These are phyloP conservation scores for Ylistrum balloti DNA, from an alignment of 1,140 invertebrate genomes.

Conservation along the genomic window DNA sequence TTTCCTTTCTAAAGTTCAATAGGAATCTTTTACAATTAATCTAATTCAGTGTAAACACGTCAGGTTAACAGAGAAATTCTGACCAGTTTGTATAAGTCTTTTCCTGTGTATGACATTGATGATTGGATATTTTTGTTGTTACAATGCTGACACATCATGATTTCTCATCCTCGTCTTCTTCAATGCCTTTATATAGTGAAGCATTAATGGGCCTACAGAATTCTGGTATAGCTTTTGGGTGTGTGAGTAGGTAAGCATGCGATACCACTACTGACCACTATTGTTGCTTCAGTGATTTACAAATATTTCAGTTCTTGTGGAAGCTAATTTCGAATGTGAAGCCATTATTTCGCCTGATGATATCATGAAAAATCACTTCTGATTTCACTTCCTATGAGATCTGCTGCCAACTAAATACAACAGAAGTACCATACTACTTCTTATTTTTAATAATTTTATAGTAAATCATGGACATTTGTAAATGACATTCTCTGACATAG, in stretches of 20 bases:
- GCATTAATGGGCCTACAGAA: too few relatives aligned
- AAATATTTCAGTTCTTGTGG: background rate
- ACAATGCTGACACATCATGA: too few relatives aligned
- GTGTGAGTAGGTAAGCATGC: too few relatives aligned
- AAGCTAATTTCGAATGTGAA: background rate
- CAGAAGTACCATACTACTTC: background rate
- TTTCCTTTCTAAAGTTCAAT: background rate
- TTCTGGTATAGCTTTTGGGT: too few relatives aligned
- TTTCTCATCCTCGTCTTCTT: too few relatives aligned
- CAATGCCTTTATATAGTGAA: too few relatives aligned
- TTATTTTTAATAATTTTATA: background rate
- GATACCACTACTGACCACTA: background rate
- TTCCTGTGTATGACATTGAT: too few relatives aligned
- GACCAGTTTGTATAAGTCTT: too few relatives aligned
- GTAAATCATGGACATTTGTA: too few relatives aligned
- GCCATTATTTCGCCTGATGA: background rate
- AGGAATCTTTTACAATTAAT: constrained; percentile 7
- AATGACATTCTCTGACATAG: too few relatives aligned
- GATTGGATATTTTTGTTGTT: too few relatives aligned
- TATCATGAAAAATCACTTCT: background rate
- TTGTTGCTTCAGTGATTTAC: background rate
- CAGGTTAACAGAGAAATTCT: background rate
- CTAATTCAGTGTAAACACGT: background rate
- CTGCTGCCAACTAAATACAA: background rate
- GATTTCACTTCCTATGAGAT: background rate